A percentile compares a stretch with the other conserved stretches of the same genome.
phyloP scores from a whole-genome alignment of 2,113 vertebrate genomes.

The Anarhynchus alexandrinus region DNA sequence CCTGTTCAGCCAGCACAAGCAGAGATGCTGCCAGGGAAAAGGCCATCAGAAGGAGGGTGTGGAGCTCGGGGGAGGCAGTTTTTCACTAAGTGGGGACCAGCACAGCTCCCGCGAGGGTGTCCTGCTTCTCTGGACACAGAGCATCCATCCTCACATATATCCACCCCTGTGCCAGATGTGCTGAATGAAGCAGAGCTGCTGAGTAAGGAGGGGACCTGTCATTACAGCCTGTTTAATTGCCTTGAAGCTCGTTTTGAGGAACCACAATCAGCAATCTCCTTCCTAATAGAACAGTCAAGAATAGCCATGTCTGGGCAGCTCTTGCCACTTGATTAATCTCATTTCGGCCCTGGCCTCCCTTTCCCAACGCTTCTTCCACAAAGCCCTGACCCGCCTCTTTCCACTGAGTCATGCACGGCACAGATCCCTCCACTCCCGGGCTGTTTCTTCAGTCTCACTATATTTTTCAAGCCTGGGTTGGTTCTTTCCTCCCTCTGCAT shows the following conservation, averaged over 20 bases:
- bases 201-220: background rate
- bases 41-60: background rate
- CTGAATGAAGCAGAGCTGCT: background rate
- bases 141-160: background rate
- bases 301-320: constrained; percentile 5
- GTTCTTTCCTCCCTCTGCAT: background rate
- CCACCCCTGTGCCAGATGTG: background rate
- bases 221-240: background rate
- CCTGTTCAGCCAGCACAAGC: background rate
- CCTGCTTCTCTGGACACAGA: background rate
- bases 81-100: background rate
- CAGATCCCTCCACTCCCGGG: background rate
- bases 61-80: background rate
- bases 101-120: accelerated
- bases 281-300: constrained; percentile 4
- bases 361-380: background rate
- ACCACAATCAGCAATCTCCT: background rate
- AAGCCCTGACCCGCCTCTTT: background rate
- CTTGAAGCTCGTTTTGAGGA: background rate
- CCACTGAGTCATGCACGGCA: background rate
- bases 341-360: background rate
- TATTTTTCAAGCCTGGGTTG: background rate
- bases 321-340: background rate
- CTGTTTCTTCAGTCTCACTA: background rate
- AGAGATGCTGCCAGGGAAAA: background rate